Evolutionary conservation across 2,888 invertebrate genomes (phyloP), one percentile per base, ranked within the genome.

Genomic region (Ditula angustiorana): DNA sequence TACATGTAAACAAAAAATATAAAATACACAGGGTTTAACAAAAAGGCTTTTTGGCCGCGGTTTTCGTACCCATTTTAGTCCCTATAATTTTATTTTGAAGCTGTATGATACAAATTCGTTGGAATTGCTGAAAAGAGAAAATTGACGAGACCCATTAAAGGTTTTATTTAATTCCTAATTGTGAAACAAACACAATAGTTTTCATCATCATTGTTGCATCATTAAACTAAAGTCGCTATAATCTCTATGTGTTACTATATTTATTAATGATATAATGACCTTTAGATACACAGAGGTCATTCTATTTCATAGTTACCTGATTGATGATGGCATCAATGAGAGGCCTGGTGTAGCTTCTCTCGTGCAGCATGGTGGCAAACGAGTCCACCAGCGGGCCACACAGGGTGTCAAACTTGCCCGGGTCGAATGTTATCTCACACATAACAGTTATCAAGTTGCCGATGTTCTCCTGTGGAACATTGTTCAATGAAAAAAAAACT

Each of bases 371-470:
- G 60, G 94, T 94, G 63, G 94, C 94, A 77, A 96, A 94, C 4
- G 95, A 95, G 79, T 95, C 95, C 76, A 96, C 94, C 76, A 96
- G 93, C 61, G 95, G 94, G 50, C 95, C 95, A 63, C 96, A 94
- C 66, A 96, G 89, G 74, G 94, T 93, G 81, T 96, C 95, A 79
- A 96, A 97, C 80, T 95, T 95, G 73, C 96, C 97, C 53, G 97
- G 97, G 93, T 96, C 96, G 81, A 95, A 94, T 75, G 96, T 96
- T 77, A 97, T 93, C 81, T 95, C 95, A 78, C 94, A 94, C 90
- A 97, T 96, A 59, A 96, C 95, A 66, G 95, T 95, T 81, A 95
- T 94, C 79, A 96, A 87, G 85, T 96, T 95, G 50, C 79, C 86
- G 75, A 93, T 90, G 75, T 93, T 93, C 80, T 92, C 92, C 92